Percentiles rank a stretch among this genome's conserved stretches.
Evolutionary conservation across 2,888 invertebrate genomes (phyloP).

Genomic region (Coelopa pilipes): DNA sequence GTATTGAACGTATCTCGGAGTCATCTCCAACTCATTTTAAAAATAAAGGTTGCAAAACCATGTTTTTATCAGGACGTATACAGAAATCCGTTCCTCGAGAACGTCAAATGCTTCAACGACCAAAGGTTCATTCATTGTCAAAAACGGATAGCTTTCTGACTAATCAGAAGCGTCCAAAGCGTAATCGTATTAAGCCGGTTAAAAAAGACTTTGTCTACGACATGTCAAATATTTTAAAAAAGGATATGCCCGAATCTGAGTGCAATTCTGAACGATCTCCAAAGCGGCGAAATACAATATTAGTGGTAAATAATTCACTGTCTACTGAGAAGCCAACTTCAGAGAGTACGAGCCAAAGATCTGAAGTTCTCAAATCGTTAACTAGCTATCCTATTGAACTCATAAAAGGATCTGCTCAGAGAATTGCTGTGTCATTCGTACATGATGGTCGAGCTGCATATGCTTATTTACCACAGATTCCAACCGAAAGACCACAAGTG

Average conservation of each 20-base stretch:
- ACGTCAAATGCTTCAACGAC: slow-evolving; percentile 36
- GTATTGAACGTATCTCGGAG: not conserved
- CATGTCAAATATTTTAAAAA: slow-evolving; percentile 71
- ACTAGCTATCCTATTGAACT: slow-evolving; percentile 30
- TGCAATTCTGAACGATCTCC: slow-evolving; percentile 42
- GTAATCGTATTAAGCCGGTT: slow-evolving; percentile 74
- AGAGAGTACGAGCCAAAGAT: slow-evolving; percentile 33
- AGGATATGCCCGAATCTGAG: slow-evolving; percentile 48
- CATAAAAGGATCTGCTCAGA: slow-evolving; percentile 32
- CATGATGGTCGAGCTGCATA: slow-evolving; percentile 59
- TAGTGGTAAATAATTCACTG: slow-evolving; percentile 22
- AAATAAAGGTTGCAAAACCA: slow-evolving; percentile 11
- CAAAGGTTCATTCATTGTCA: slow-evolving; percentile 24
- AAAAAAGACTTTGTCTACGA: slow-evolving; percentile 80
- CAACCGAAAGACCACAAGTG: slow-evolving; percentile 62
- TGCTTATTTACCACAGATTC: slow-evolving; percentile 62
- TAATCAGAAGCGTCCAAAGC: slow-evolving; percentile 69
- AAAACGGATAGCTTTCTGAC: not conserved
- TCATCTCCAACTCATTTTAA: not conserved
- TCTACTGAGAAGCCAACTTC: slow-evolving; percentile 27
- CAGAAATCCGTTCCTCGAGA: slow-evolving; percentile 37
- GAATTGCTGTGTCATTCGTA: slow-evolving; percentile 46
- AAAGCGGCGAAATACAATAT: slow-evolving; percentile 51
- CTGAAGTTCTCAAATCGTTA: slow-evolving; percentile 37
- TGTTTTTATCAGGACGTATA: not conserved